Evolutionary conservation across 2,113 vertebrate genomes (phyloP).

Genomic region (Condylura cristata): DNA sequence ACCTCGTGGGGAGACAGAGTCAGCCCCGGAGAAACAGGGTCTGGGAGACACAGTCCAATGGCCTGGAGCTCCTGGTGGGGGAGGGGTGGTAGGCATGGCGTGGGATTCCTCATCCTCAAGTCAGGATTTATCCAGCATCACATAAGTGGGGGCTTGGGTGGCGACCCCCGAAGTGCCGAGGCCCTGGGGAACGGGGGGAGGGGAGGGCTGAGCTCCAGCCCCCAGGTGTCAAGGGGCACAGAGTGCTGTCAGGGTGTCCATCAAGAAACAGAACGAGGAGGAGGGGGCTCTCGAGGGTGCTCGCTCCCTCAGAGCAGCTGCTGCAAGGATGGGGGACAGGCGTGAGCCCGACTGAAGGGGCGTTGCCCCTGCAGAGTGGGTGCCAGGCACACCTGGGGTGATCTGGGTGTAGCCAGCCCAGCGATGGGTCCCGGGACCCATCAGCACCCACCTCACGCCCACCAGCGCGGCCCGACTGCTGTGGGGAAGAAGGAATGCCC

Average conservation of each 20-base stretch:
- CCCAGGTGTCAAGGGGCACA: neutral
- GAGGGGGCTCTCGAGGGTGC: no score
- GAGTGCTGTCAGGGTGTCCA: neutral
- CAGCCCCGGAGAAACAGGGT: neutral
- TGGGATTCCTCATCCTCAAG: neutral
- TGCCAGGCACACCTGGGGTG: no score
- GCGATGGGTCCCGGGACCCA: no score
- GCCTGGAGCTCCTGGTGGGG: neutral
- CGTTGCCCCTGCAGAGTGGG: no score
- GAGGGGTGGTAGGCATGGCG: no score
- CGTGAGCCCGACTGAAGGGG: no score
- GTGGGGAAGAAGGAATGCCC: neutral
- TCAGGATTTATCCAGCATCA: neutral
- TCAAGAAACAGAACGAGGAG: neutral
- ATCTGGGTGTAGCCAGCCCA: no score
- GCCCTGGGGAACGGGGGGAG: neutral
- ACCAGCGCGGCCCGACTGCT: rapidly evolving
- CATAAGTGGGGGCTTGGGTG: neutral
- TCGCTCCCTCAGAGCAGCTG: no score
- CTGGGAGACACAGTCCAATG: no score
- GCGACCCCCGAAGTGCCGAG: no score
- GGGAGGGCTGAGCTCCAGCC: neutral
- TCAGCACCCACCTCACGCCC: neutral
- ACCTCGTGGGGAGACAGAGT: neutral
- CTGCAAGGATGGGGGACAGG: no score